phyloP scores from a whole-genome alignment of 2,888 invertebrate genomes.

The Epinotia brunnichana region DNA sequence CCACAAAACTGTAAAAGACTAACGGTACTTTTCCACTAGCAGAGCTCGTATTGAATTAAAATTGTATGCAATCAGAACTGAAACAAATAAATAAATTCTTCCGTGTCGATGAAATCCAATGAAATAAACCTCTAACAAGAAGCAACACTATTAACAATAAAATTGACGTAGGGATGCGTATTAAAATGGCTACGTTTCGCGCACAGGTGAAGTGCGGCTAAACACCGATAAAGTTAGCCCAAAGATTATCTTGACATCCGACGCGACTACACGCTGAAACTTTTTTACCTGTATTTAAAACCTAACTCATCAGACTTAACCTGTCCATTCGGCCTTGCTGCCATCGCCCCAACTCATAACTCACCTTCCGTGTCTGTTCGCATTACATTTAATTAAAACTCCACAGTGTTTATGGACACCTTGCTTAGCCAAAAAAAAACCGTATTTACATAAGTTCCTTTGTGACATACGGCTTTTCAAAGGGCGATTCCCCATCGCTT shows the following conservation, averaged over 20 bases:
- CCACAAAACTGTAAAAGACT: too few relatives aligned
- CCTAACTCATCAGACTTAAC: conserved; percentile 45
- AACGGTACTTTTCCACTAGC: too few relatives aligned
- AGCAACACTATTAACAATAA: too few relatives aligned
- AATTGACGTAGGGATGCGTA: too few relatives aligned
- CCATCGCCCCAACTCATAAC: conserved; percentile 57
- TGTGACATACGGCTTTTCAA: background rate
- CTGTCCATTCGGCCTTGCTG: conserved; percentile 50
- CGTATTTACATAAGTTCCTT: background rate
- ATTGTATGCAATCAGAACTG: too few relatives aligned
- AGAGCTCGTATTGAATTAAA: too few relatives aligned
- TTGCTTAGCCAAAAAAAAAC: background rate
- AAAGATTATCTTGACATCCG: background rate
- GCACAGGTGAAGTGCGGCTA: too few relatives aligned
- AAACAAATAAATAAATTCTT: too few relatives aligned
- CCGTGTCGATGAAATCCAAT: too few relatives aligned
- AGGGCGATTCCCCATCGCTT: conserved; percentile 47
- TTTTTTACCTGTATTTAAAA: background rate
- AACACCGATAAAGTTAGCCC: background rate
- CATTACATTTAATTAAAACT: conserved; percentile 73
- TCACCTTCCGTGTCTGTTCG: conserved; percentile 65
- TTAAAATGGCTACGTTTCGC: too few relatives aligned
- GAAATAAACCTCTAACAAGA: too few relatives aligned
- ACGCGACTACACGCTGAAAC: background rate
- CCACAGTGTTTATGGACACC: conserved; percentile 56